phyloP scores from a whole-genome alignment of 2,113 vertebrate genomes.

The Xenotilapia longispinis region DNA sequence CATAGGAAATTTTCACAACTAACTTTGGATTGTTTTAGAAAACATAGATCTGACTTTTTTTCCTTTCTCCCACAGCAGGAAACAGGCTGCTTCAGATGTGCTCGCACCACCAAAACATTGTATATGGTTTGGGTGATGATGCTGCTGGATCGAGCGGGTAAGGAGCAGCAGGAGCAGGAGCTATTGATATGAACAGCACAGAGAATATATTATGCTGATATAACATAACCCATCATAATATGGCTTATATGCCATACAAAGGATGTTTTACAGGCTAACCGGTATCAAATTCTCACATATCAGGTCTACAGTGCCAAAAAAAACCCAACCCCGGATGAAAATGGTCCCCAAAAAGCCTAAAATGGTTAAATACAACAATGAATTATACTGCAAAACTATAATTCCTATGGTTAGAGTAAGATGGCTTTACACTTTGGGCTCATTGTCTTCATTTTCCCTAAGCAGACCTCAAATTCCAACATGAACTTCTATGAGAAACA shows the following conservation, averaged over 20 bases:
- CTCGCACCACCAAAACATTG: not conserved
- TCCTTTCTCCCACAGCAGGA: not conserved
- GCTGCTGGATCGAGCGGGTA: accelerated
- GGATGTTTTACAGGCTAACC: not conserved
- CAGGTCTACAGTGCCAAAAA: not conserved
- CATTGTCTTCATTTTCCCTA: not conserved
- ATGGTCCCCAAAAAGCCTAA: not conserved
- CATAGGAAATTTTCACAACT: not conserved
- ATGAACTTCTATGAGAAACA: not conserved
- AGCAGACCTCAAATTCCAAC: not conserved
- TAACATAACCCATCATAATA: not conserved
- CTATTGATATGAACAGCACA: not conserved
- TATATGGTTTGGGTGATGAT: not conserved
- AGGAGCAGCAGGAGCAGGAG: not conserved
- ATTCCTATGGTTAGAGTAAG: not conserved
- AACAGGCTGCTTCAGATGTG: not conserved
- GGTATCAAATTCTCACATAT: not conserved
- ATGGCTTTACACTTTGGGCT: not conserved
- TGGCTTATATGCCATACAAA: not conserved
- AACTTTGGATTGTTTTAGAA: not conserved
- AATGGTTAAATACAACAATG: not conserved
- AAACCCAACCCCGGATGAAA: not conserved
- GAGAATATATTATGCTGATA: not conserved
- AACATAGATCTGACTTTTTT: accelerated
- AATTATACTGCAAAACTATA: not conserved